Evolutionary conservation across 2,797 vertebrate genomes (phyloP).

Genomic region (Neoniphon sammara): DNA sequence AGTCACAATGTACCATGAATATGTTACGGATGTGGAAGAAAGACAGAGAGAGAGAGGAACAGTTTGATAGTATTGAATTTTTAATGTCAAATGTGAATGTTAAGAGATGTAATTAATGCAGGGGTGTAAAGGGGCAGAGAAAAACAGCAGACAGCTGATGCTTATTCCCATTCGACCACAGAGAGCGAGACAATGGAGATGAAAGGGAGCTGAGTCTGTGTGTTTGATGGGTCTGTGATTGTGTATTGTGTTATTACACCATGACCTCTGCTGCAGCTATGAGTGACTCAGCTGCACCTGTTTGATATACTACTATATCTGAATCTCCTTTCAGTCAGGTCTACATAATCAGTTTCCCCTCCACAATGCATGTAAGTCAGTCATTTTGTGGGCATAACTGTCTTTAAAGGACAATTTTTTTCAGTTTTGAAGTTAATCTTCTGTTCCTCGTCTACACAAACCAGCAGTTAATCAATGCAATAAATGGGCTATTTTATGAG

Average conservation of each 20-base stretch:
- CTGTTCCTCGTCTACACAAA: too few relatives aligned
- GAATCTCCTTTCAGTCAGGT: too few relatives aligned
- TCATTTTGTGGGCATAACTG: too few relatives aligned
- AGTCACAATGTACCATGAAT: slow-evolving; percentile 9
- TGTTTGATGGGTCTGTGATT: slow-evolving; percentile 9
- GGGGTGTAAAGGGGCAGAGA: slow-evolving; percentile 18
- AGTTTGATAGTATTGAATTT: slow-evolving; percentile 13
- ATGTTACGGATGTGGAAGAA: background rate
- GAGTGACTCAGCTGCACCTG: slow-evolving; percentile 2
- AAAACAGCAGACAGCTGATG: background rate
- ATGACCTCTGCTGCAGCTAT: background rate
- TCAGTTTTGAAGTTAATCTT: too few relatives aligned
- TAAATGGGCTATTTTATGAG: too few relatives aligned
- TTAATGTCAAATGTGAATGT: slow-evolving; percentile 18
- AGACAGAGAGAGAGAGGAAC: slow-evolving; percentile 1
- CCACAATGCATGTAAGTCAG: too few relatives aligned
- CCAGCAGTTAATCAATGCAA: too few relatives aligned
- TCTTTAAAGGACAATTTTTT: too few relatives aligned
- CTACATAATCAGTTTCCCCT: too few relatives aligned
- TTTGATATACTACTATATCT: slow-evolving; percentile 2
- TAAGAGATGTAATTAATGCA: slow-evolving; percentile 26
- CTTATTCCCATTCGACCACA: slow-evolving; percentile 13
- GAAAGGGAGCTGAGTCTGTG: background rate
- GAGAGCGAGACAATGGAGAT: slow-evolving; percentile 3
- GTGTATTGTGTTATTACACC: background rate